Evolutionary conservation across 2,888 invertebrate genomes (phyloP).

Genomic region (Disparrhopalites patrizii): DNA sequence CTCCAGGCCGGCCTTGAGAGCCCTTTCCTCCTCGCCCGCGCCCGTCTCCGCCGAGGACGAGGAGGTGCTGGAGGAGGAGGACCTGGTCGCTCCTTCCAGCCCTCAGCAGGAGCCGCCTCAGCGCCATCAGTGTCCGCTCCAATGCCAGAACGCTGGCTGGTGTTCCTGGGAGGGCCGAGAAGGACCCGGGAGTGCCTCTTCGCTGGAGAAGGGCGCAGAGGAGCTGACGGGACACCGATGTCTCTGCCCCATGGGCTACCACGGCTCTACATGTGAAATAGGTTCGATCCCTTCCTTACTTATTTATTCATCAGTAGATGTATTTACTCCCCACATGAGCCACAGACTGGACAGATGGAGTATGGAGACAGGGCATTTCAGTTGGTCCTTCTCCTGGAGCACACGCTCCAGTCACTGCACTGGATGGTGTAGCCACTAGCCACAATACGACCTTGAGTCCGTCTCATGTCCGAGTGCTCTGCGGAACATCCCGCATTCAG

Average conservation of each 20-base stretch:
- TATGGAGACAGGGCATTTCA: too few species aligned
- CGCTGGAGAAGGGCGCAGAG: slow-evolving; percentile 35
- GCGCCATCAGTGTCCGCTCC: slow-evolving; percentile 8
- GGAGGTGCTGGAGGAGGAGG: not conserved
- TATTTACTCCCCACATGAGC: too few species aligned
- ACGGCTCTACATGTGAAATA: slow-evolving; percentile 45
- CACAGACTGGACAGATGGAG: too few species aligned
- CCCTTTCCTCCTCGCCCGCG: not conserved
- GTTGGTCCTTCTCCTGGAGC: too few species aligned
- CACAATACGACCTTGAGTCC: too few species aligned
- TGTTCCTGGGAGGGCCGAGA: slow-evolving; percentile 8
- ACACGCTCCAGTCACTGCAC: too few species aligned
- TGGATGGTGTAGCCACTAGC: too few species aligned
- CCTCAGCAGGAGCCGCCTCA: not conserved
- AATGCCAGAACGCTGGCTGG: slow-evolving; percentile 24
- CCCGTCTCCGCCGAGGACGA: not conserved
- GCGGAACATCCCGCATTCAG: too few species aligned
- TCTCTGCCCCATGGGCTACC: slow-evolving; percentile 45
- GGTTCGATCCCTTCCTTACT: slow-evolving; percentile 31
- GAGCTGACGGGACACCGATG: slow-evolving; percentile 40
- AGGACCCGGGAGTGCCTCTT: not conserved
- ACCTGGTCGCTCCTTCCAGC: not conserved
- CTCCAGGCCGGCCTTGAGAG: not conserved
- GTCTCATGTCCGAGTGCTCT: too few species aligned
- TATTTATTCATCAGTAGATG: slow-evolving; percentile 3